Percentiles rank a stretch among this genome's conserved stretches.
Conservation (phyloP, 2,888 invertebrate species). For the Clusia tigrina region DNA sequence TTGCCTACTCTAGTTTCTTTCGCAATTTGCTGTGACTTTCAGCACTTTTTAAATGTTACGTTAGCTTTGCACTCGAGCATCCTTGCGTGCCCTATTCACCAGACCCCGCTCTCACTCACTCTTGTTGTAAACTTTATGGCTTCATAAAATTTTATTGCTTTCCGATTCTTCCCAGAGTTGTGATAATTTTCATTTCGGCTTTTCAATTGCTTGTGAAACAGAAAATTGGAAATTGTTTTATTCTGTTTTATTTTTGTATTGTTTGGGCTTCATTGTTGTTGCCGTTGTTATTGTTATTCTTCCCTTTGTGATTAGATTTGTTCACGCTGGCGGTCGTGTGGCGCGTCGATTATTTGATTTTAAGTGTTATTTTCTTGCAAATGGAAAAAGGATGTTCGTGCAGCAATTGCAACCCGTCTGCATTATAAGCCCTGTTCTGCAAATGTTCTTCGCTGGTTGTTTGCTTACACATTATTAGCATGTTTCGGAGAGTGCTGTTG, state of each 20-base stretch:
- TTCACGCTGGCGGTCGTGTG: background rate
- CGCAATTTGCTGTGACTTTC: constrained; percentile 12
- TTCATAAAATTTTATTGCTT: constrained; percentile 45
- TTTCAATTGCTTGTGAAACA: constrained; percentile 34
- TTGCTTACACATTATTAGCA: constrained; percentile 2
- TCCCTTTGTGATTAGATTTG: background rate
- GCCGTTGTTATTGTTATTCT: background rate
- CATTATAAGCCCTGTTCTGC: background rate
- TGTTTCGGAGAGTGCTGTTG: background rate
- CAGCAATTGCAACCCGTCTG: background rate
- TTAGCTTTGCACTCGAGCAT: background rate
- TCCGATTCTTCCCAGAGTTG: constrained; percentile 30
- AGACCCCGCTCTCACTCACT: background rate
- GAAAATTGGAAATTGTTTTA: constrained; percentile 33
- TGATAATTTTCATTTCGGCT: constrained; percentile 42
- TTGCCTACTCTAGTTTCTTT: constrained; percentile 9
- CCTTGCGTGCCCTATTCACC: background rate
- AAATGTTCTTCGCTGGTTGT: background rate
- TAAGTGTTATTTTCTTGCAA: constrained; percentile 1
- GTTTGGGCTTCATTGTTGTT: background rate
- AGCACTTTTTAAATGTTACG: constrained; percentile 9
- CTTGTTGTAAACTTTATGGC: constrained; percentile 33
- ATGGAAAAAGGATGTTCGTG: background rate
- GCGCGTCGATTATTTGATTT: background rate
- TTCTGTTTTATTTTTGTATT: background rate